Evolutionary conservation across 2,797 vertebrate genomes (phyloP), one percentile per base, ranked within the genome.

Genomic region (Phaenicophaeus curvirostris): DNA sequence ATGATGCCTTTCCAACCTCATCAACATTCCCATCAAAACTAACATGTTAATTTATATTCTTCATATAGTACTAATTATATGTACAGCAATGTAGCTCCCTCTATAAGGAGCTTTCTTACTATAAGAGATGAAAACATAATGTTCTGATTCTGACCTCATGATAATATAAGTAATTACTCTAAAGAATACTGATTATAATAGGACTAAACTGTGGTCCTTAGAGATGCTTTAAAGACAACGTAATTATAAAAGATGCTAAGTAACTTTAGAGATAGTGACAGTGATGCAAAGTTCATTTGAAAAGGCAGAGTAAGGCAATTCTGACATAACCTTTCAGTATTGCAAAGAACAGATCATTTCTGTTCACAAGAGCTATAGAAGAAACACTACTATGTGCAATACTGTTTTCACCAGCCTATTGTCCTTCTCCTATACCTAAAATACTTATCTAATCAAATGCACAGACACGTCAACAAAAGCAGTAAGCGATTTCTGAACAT

Each of bases 21-120:
- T 95, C 92, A 95, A 90, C 93, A 93, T 92, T 94, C 94, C 51
- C 91, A 85, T 75, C 85, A 8, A 93, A 93, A 76, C 66, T 75
- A 96, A 93, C 94, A 41, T 84, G 87, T 92, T 96, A 93, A 95
- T 96, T 95, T 94, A 89, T 90, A 88, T 94, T 95, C 95, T 95
- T 89, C 91, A 44, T 92, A 91, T 48, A 89, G 79, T 23, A 62
- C 61, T 94, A 94, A 95, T 92, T 90, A 93, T 5, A 81, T 89
- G 93, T 74, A 80, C 62, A 66, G 75, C 81, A 74, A 81, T 85
- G 28, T 10, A 72, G 35, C 8, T 25, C 41, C 21, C 75, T 37
- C 54, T 9, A 62, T 5, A 9, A 95, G 85, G 51, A 95, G 87
- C 65, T 71, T 67, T 39, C 78, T 85, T 82, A 68, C 66, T 37